Evolutionary conservation across 2,888 invertebrate genomes (phyloP), one percentile per base, ranked within the genome.

Genomic region (Trilocha varians): DNA sequence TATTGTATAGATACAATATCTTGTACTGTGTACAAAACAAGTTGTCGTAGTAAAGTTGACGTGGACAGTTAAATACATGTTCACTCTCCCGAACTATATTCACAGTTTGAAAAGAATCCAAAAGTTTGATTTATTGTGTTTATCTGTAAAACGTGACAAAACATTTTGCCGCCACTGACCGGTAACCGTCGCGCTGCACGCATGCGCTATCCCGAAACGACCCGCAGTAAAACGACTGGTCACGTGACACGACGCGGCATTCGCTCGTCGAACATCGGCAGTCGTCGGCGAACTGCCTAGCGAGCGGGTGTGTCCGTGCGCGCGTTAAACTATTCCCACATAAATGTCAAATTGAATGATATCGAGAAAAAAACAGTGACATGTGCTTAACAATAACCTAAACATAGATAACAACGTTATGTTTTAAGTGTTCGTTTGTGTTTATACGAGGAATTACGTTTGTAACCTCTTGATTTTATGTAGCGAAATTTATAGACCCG

Each of bases 181-280:
- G 34, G 37, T 16, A 65, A 60, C 57, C 52, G 57, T 53, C 61
- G 55, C 57, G 44, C 56, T 49, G 50, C 60, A 67, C 84, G 84
- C 84, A 84, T 84, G 84, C 84, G 83, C 74, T 62, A 65, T 74
- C 62, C 60, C 59, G 66, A 71, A 79, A 78, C 79, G 85, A 80
- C 80, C 83, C 79, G 86, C 84, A 87, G 84, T 85, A 86, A 86
- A 87, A 87, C 79, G 85, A 79, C 78, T 69, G 78, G 80, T 87
- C 87, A 87, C 87, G 87, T 87, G 87, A 87, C 84, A 75, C 58
- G 76, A 75, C 83, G 82, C 86, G 85, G 80, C 86, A 87, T 74
- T 86, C 79, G 70, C 71, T 85, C 87, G 84, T 71, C 70, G 71
- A 65, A 67, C 70, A 66, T 82, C 84, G 85, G 78, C 72, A 84